phyloP scores from a whole-genome alignment of 1,140 invertebrate species.

The Drosophila serrata region DNA sequence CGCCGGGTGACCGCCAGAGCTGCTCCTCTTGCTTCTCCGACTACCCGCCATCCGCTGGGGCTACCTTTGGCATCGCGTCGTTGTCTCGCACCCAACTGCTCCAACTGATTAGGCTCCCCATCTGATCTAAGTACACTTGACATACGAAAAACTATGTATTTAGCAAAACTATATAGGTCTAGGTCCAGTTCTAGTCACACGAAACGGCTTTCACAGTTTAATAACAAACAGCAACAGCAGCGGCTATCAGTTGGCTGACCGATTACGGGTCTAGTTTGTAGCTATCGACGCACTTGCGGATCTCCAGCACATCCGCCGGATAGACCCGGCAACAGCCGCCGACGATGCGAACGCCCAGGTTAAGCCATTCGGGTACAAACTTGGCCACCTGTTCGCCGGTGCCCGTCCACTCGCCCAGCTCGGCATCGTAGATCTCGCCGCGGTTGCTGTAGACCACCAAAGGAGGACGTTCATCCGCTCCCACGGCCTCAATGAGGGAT shows the following conservation, averaged over 20 bases:
- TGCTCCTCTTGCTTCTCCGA: background rate
- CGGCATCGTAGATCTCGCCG: slow-evolving; percentile 87
- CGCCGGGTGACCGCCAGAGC: slow-evolving; percentile 12
- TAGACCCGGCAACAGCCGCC: slow-evolving; percentile 93
- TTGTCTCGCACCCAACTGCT: slow-evolving; percentile 15
- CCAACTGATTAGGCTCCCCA: slow-evolving; percentile 42
- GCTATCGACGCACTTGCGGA: slow-evolving; percentile 85
- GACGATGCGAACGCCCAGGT: slow-evolving; percentile 89
- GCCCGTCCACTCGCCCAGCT: slow-evolving; percentile 87
- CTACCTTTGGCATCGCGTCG: slow-evolving; percentile 16
- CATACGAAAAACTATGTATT: slow-evolving; percentile 25
- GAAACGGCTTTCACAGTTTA: slow-evolving; percentile 30
- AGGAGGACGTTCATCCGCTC: slow-evolving; percentile 66
- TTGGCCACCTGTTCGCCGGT: slow-evolving; percentile 86
- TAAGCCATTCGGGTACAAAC: slow-evolving; percentile 89
- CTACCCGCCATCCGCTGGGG: background rate
- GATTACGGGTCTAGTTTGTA: slow-evolving; percentile 47
- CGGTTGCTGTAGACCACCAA: slow-evolving; percentile 91
- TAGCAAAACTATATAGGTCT: slow-evolving; percentile 52
- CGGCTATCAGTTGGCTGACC: slow-evolving; percentile 27
- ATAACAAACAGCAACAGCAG: slow-evolving; percentile 12
- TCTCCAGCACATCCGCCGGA: slow-evolving; percentile 88
- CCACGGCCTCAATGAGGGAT: slow-evolving; percentile 77
- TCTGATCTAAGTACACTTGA: slow-evolving; percentile 35
- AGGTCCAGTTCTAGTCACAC: slow-evolving; percentile 50